Evolutionary conservation across 2,113 vertebrate genomes (phyloP), one percentile per base, ranked within the genome.

Genomic region (Prunella himalayana): DNA sequence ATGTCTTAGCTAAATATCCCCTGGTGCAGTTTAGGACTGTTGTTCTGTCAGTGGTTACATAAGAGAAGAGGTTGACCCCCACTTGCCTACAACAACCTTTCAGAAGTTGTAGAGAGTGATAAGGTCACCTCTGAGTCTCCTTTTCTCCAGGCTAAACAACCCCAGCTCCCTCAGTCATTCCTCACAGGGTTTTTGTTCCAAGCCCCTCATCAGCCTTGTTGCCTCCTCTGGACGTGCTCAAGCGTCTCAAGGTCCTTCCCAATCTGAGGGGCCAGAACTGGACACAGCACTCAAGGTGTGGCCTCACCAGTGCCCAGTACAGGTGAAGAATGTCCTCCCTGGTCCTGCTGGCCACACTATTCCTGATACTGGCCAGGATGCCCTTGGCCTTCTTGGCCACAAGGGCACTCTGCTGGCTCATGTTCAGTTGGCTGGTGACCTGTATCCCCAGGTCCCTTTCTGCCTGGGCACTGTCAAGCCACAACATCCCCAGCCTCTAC

Each of bases 211-310:
- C 57, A 63, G 30, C 30, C 30, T 51, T 0, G 6, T 42, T 63
- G 3, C 11, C 30, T 51, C 23, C 59, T 51, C 47, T 42, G 30
- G 30, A 63, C 0, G 0, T 0, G 0, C 11, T 78, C 14, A 7
- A 51, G 30, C 0, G 0, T 64, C 59, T 51, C 59, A n/a, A 13
- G 0, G 2, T 28, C 47, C 30, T 51, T 51, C 47, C 37, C 3
- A 6, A n/a, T 28, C 59, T 42, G 47, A 42, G 37, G 23, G 47
- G 6, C 19, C 47, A n/a, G 47, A 41, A 1, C 45, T n/a, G 59
- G 47, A 17, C 47, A 17, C 75, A 78, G 45, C 37, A 63, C 30
- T 63, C 23, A 3, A 28, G 47, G 37, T 42, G 24, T 10, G 6
- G 1, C 37, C 59, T 63, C 30, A n/a, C 10, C 45, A 51, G 17